Evolutionary conservation across 2,888 invertebrate species (phyloP).

Genomic region (Thumatha senex): DNA sequence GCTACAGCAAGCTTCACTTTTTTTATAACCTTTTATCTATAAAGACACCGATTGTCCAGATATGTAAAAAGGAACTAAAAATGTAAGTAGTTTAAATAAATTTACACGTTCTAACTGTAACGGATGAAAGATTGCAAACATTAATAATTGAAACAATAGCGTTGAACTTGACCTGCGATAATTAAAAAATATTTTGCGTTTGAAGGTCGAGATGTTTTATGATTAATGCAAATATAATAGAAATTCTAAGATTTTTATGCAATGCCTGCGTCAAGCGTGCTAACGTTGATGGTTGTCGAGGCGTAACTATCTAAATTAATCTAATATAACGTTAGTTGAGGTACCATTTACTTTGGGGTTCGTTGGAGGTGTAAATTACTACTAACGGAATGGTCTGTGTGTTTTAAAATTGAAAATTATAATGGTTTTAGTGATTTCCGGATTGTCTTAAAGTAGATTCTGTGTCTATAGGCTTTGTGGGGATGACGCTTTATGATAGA

Average conservation of each 20-base stretch:
- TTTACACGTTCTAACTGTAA: slow-evolving; percentile 15
- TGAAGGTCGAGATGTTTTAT: slow-evolving; percentile 9
- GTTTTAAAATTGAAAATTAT: too few species aligned
- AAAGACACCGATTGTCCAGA: not conserved
- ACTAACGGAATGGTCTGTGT: not conserved
- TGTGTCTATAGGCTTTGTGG: too few species aligned
- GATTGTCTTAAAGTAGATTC: too few species aligned
- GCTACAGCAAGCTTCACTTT: too few species aligned
- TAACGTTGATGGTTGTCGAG: slow-evolving; percentile 17
- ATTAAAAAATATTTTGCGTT: slow-evolving; percentile 28
- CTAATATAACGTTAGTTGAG: slow-evolving; percentile 22
- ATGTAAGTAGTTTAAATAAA: slow-evolving; percentile 9
- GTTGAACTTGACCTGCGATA: slow-evolving; percentile 30
- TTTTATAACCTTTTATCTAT: too few species aligned
- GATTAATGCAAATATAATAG: slow-evolving; percentile 17
- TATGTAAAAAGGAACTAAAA: not conserved
- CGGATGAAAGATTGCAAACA: slow-evolving; percentile 9
- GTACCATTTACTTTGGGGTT: slow-evolving; percentile 22
- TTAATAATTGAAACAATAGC: slow-evolving; percentile 14
- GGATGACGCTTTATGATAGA: too few species aligned
- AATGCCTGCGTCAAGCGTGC: slow-evolving; percentile 20
- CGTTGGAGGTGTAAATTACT: slow-evolving; percentile 15
- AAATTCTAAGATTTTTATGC: slow-evolving; percentile 25
- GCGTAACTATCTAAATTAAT: slow-evolving; percentile 27
- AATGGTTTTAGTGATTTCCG: too few species aligned